Evolutionary conservation across 1,140 invertebrate genomes (phyloP), one percentile per base, ranked within the genome.

Genomic region (Oedothorax gibbosus): DNA sequence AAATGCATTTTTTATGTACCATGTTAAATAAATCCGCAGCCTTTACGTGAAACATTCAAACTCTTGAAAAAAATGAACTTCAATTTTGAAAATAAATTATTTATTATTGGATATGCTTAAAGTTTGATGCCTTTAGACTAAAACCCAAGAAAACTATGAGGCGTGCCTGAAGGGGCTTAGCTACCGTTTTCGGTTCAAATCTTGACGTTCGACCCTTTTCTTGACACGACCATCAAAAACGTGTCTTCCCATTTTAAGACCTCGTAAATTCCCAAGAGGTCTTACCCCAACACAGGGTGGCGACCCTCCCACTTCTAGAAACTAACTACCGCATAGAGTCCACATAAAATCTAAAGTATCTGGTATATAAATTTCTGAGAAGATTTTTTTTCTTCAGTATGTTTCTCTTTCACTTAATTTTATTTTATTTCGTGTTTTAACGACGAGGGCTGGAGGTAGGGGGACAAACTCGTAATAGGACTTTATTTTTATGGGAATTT

Each of bases 271-370:
- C 21, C 64, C 14, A 53, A 54, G 77, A 35, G 60, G 35, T 62
- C 20, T n/a, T n/a, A 57, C 49, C 14, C 12, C 35, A 20, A 12
- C 21, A 35, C 21, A 62, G 18, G 64, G 50, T 14, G 5, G 62
- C 20, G 60, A 51, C n/a, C 35, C 35, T 15, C 35, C 11, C 12
- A 56, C 75, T 64, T 49, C 56, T 21, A 6, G 60, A 71, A 51
- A 71, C 75, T 77, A 77, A 77, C 75, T 77, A 65, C 75, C 51
- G 75, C 20, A 65, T 77, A 20, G 62, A 79, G 77, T 79, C 77
- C 11, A 66, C 64, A 79, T 79, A 79, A 79, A 79, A 79, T 68
- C 77, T 56, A 66, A 79, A 79, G 77, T 79, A 79, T 60, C 62
- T 79, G 77, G 77, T 79, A 66, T 79, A 35, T 35, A 35, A 35